phyloP scores from a whole-genome alignment of 2,888 invertebrate species.

The Drosophila sordidula region DNA sequence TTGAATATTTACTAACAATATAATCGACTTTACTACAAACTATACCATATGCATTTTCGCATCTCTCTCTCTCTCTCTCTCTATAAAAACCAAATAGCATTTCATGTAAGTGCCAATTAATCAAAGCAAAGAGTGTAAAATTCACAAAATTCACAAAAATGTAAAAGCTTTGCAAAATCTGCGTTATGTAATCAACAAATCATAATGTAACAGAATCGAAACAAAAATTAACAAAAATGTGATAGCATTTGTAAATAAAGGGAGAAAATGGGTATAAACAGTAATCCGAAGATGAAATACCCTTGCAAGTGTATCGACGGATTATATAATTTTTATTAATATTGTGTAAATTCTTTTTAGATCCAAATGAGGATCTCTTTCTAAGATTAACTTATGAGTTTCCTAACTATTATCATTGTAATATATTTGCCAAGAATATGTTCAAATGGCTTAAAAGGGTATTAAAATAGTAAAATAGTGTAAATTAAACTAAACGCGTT shows the following conservation, averaged over 20 bases:
- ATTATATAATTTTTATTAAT: neutral
- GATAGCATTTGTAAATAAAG: constrained; percentile 18
- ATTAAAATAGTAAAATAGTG: neutral
- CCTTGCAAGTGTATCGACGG: neutral
- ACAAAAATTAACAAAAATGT: constrained; percentile 21
- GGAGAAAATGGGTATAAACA: constrained; percentile 6
- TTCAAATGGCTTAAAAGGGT: neutral
- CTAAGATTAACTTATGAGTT: too few species aligned
- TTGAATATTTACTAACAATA: too few species aligned
- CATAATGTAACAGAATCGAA: constrained; percentile 20
- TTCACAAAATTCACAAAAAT: constrained; percentile 31
- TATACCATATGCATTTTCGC: neutral
- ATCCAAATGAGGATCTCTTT: too few species aligned
- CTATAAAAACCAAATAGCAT: constrained; percentile 10
- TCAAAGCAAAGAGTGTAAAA: constrained; percentile 46
- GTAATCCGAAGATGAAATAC: constrained; percentile 15
- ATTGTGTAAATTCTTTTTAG: too few species aligned
- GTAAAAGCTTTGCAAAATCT: constrained; percentile 43
- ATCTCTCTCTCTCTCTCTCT: too few species aligned
- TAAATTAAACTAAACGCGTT: constrained; percentile 19
- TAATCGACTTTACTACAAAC: too few species aligned
- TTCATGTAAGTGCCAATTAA: constrained; percentile 58
- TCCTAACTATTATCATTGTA: too few species aligned
- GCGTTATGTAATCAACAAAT: constrained; percentile 49
- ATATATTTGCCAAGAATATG: too few species aligned